These are phyloP conservation scores for Cheilosia soror DNA, from an alignment of 2,888 invertebrate genomes.

Conservation along the genomic window DNA sequence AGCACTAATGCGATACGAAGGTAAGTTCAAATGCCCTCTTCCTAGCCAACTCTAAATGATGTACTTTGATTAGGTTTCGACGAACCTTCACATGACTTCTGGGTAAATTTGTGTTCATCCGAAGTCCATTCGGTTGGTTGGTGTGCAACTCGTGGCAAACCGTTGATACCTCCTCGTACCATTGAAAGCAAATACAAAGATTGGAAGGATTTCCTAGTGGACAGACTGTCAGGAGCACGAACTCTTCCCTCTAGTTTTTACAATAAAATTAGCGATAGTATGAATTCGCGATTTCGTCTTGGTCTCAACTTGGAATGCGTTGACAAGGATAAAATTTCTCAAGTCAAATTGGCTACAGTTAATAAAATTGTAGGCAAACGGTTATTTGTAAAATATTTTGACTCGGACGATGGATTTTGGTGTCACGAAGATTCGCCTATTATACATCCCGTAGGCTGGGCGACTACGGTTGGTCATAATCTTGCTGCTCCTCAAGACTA, in stretches of 20 bases:
- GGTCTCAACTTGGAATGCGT: constrained; percentile 96
- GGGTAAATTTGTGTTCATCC: constrained; percentile 97
- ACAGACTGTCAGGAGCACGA: constrained; percentile 96
- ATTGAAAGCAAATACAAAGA: constrained; percentile 97
- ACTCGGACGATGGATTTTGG: constrained; percentile 96
- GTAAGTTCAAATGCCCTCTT: constrained; percentile 52
- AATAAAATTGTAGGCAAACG: constrained; percentile 96
- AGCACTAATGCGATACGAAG: constrained; percentile 94
- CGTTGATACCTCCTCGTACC: constrained; percentile 95
- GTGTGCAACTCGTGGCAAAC: constrained; percentile 98
- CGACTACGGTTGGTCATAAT: constrained; percentile 93
- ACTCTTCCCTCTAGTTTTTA: constrained; percentile 97
- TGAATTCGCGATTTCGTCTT: constrained; percentile 92
- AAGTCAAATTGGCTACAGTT: constrained; percentile 95
- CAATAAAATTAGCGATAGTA: constrained; percentile 92
- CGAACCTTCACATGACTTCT: constrained; percentile 95
- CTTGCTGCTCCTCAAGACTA: constrained; percentile 93
- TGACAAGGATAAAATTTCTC: constrained; percentile 97
- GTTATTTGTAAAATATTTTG: constrained; percentile 95
- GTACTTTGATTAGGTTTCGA: constrained; percentile 87
- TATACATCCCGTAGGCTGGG: constrained; percentile 99
- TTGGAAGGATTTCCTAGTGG: constrained; percentile 98
- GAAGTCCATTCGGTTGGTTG: constrained; percentile 99
- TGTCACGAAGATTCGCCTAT: constrained; percentile 97
- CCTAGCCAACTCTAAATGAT: background rate